These are phyloP conservation scores for Daboia siamensis DNA, from an alignment of 2,113 vertebrate species.

Conservation along the genomic window DNA sequence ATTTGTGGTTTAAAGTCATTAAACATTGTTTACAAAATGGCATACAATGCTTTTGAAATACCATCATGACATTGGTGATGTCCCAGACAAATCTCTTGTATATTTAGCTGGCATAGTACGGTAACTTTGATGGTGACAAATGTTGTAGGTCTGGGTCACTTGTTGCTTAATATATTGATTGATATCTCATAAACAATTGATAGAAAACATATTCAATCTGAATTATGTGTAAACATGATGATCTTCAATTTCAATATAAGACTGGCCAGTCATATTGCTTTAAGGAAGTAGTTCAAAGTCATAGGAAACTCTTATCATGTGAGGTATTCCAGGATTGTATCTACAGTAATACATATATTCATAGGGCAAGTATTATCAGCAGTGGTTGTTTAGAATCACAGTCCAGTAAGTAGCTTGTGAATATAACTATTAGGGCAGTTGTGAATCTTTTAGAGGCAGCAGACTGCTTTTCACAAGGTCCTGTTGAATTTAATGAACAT, in stretches of 20 bases:
- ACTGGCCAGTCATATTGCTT: background rate
- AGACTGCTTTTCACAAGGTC: constrained; percentile 61
- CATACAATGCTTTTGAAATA: background rate
- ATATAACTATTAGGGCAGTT: constrained; percentile 53
- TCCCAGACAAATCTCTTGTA: background rate
- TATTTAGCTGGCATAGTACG: too few relatives aligned
- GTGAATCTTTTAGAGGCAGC: constrained; percentile 53
- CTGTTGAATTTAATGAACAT: constrained; percentile 67
- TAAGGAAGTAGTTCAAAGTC: background rate
- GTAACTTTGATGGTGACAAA: background rate
- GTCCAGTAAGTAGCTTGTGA: background rate
- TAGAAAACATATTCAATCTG: background rate
- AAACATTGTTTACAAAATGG: background rate
- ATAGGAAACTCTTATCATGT: background rate
- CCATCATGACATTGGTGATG: background rate
- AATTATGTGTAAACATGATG: background rate
- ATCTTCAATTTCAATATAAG: background rate
- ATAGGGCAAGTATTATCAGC: background rate
- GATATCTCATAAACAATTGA: background rate
- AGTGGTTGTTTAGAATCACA: background rate
- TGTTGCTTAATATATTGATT: background rate
- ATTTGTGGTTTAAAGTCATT: background rate
- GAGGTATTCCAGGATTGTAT: background rate
- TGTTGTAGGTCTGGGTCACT: background rate
- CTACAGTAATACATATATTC: background rate